Evolutionary conservation across 2,888 invertebrate species (phyloP), one percentile per base, ranked within the genome.

Genomic region (Trichacis sp.): DNA sequence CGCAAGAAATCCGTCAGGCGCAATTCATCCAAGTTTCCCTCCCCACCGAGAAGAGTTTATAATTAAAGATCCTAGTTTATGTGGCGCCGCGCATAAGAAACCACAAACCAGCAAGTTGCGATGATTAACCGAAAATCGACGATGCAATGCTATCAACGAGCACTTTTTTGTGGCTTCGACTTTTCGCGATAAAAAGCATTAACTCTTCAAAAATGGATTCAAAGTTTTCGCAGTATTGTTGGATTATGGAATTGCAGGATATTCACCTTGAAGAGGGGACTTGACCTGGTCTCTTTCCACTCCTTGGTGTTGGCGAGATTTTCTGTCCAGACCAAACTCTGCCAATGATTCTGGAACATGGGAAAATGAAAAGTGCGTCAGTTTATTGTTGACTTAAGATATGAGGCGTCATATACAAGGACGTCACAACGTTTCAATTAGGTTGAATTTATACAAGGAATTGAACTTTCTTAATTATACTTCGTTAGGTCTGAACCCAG

Each of bases 251-350:
- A 24, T 24, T 6, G 2, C n/a, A n/a, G 8, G n/a, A n/a, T 6
- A 33, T 33, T 33, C 9, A 85, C 94, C 94, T 77, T 93, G 93
- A 68, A 94, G 88, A 33, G 94, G 93, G 75, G 94, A 93, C 85
- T 94, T 94, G 55, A 94, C 93, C 74, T 84, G 84, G 81, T 94
- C 94, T 71, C 93, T 89, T 81, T 94, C 94, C 83, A 90, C 87
- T 70, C 88, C 87, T 73, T 90, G 90, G 77, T 92, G 93, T 79
- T 93, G 93, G 70, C 94, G 90, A 46, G 91, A 89, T 85, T 95
- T 94, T 84, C 94, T 89, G 85, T 95, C 94, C 89, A 94, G 89
- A 86, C 94, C 94, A 81, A 94, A 87, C 86, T 95, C 94, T 72
- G 93, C 93, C 78, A 95, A 86, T 61, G 93, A 91, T 87, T 95